Evolutionary conservation across 2,888 invertebrate species (phyloP).

Genomic region (Resseliella maxima): DNA sequence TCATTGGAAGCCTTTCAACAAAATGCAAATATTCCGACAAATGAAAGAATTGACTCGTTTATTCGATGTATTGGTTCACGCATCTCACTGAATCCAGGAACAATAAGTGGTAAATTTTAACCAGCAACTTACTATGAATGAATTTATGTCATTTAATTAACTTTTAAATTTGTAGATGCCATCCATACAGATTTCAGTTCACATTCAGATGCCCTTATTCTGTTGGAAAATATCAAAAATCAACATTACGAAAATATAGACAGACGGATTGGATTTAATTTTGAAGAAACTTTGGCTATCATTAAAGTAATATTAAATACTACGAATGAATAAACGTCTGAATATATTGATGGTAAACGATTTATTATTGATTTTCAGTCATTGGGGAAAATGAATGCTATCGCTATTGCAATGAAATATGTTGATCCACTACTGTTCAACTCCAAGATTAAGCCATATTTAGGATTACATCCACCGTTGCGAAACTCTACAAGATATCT

Average conservation of each 20-base stretch:
- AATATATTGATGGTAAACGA: not conserved
- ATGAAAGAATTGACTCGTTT: slow-evolving; percentile 68
- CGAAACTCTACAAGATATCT: not conserved
- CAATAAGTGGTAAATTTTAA: not conserved
- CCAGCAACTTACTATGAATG: not conserved
- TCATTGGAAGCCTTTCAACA: slow-evolving; percentile 68
- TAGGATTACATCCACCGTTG: not conserved
- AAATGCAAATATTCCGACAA: slow-evolving; percentile 67
- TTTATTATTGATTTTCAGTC: slow-evolving; percentile 63
- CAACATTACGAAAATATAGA: slow-evolving; percentile 70
- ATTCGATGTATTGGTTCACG: slow-evolving; percentile 71
- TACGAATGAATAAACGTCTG: not conserved
- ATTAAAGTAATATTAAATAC: not conserved
- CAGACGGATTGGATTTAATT: slow-evolving; percentile 69
- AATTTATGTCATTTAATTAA: not conserved
- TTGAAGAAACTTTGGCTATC: slow-evolving; percentile 65
- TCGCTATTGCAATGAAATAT: slow-evolving; percentile 70
- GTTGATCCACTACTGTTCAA: slow-evolving; percentile 66
- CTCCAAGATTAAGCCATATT: slow-evolving; percentile 58
- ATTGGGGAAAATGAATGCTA: slow-evolving; percentile 71
- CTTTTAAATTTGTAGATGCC: slow-evolving; percentile 57
- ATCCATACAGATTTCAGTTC: slow-evolving; percentile 69
- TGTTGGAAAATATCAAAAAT: slow-evolving; percentile 71
- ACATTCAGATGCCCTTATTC: slow-evolving; percentile 71
- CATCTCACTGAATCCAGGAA: slow-evolving; percentile 65